Evolutionary conservation across 2,797 vertebrate genomes (phyloP), one percentile per base, ranked within the genome.

Genomic region (Crocodylus rhombifer): DNA sequence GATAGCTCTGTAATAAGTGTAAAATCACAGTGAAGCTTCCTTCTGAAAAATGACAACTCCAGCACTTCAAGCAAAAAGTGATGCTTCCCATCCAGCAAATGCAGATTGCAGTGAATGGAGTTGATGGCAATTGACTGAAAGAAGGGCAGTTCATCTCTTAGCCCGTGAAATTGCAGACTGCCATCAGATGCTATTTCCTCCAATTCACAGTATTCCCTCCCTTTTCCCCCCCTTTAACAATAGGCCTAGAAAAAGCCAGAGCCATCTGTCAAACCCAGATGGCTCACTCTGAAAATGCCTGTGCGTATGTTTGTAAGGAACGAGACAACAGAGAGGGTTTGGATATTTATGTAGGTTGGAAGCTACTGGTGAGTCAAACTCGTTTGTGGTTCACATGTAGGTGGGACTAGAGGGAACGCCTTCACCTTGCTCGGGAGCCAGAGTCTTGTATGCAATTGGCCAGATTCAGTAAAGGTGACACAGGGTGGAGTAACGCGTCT

Each of bases 201-300:
- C 91, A 82, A 96, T 97, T 96, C 94, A 96, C 87, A 95, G 84
- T 82, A 95, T 93, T 91, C 92, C 93, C 93, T 97, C 94, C 93
- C 89, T 96, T 94, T 86, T 82, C 86, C 55, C 87, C 42, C 56
- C 80, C 73, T 86, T 90, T 93, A 97, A 97, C 95, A 96, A 97
- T 94, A 36, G 89, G 57, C 90, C 92, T 95, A 94, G 95, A 95
- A 96, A 97, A 97, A 97, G 91, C 88, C 65, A 0, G 89, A 84
- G 89, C 97, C 97, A 97, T 96, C 97, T 97, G 96, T 95, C 96
- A 97, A 94, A 91, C 78, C 94, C 96, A 97, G 97, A 96, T 97
- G 96, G 96, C 94, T 96, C 95, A 85, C 86, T 95, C 86, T 78
- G 95, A 97, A 95, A 96, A 86, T 57, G 91, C 77, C 92, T 88